A percentile compares a stretch with the other conserved stretches of the same genome.
Conservation (phyloP, 2,888 invertebrate genomes). For the Argyresthia albistria region DNA sequence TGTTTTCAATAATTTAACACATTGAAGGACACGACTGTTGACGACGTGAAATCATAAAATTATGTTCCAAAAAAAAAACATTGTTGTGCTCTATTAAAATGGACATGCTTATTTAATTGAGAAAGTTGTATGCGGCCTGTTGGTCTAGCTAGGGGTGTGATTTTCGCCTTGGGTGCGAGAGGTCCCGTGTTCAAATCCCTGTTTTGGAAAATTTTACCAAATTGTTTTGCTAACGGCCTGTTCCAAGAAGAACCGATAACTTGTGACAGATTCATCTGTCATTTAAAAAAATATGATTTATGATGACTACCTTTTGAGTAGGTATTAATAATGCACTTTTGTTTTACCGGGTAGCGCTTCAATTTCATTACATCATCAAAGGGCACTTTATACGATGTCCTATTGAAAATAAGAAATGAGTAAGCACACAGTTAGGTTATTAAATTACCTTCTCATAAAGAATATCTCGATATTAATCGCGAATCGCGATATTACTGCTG, state of each 20-base stretch:
- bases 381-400: no score
- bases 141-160: constrained; percentile 75
- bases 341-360: no score
- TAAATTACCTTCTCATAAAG: constrained; percentile 15
- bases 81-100: not conserved
- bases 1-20: no score
- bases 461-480: constrained; percentile 19
- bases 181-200: constrained; percentile 74
- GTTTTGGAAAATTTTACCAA: constrained; percentile 8
- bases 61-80: no score
- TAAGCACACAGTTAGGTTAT: constrained; percentile 13
- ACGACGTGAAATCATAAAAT: no score
- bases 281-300: no score
- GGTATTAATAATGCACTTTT: no score
- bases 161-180: constrained; percentile 74
- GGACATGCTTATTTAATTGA: not conserved
- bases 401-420: not conserved
- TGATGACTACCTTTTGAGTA: no score
- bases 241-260: no score
- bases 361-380: no score
- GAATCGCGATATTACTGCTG: constrained; percentile 15
- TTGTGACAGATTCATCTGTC: no score
- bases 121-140: constrained; percentile 40
- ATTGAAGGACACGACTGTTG: no score
- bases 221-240: constrained; percentile 29